phyloP scores from a whole-genome alignment of 2,888 invertebrate species.

The Leucophenga montana region DNA sequence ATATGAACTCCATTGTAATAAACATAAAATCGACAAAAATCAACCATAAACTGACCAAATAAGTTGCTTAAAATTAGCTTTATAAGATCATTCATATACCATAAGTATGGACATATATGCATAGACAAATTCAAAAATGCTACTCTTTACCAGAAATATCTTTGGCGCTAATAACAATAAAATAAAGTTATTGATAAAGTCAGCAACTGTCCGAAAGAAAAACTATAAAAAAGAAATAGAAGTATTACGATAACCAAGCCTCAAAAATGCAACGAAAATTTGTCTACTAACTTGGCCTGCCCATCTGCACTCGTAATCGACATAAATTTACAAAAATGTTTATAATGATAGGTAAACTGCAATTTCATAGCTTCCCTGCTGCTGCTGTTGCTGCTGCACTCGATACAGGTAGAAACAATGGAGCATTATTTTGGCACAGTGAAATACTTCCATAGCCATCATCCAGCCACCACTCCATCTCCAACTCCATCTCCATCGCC shows the following conservation, averaged over 20 bases:
- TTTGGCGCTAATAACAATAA: slow-evolving; percentile 22
- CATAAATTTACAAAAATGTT: slow-evolving; percentile 21
- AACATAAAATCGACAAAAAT: background rate
- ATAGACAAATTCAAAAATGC: background rate
- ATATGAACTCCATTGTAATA: background rate
- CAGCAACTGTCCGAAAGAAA: no score
- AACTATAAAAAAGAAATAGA: background rate
- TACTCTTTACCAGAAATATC: background rate
- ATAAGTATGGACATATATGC: background rate
- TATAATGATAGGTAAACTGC: slow-evolving; percentile 24
- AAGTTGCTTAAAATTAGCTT: background rate
- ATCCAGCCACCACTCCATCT: background rate
- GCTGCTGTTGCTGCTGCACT: background rate
- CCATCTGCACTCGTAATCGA: background rate
- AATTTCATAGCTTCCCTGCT: background rate
- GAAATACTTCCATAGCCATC: slow-evolving; percentile 3
- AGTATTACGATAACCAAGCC: background rate
- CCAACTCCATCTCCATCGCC: no score
- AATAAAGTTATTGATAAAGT: slow-evolving; percentile 23
- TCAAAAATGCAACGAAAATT: background rate
- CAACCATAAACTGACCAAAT: background rate
- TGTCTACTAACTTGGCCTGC: slow-evolving; percentile 1
- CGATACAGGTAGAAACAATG: slow-evolving; percentile 49
- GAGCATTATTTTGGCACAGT: slow-evolving; percentile 52
- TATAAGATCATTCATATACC: background rate